A percentile compares a stretch with the other conserved stretches of the same genome.
These are phyloP conservation scores for Synergus laeviventris DNA, from an alignment of 2,888 invertebrate genomes.

Conservation along the genomic window DNA sequence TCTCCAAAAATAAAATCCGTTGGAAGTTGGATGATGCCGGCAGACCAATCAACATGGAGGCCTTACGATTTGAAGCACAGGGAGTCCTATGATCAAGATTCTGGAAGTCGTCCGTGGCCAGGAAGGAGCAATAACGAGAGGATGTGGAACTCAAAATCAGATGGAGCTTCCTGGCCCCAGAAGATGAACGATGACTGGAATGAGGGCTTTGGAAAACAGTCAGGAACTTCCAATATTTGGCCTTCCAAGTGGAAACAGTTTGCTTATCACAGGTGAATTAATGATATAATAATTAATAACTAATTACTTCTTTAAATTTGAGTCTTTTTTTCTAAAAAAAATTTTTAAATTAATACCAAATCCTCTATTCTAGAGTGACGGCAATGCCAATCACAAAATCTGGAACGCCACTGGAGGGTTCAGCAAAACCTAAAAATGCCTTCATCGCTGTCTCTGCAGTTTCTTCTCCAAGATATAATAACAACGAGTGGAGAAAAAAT, in stretches of 20 bases:
- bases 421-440: constrained; percentile 63
- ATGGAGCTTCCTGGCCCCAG: constrained; percentile 51
- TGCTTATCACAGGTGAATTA: constrained; percentile 63
- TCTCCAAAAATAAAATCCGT: constrained; percentile 63
- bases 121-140: constrained; percentile 41
- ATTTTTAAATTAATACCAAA: background rate
- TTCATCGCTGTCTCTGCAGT: constrained; percentile 71
- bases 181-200: constrained; percentile 63
- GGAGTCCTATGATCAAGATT: constrained; percentile 32
- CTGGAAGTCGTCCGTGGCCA: background rate
- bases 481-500: constrained; percentile 69
- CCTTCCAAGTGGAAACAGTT: constrained; percentile 71
- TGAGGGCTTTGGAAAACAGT: constrained; percentile 53
- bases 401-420: constrained; percentile 60
- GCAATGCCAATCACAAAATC: constrained; percentile 64
- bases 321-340: background rate
- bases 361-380: constrained; percentile 58
- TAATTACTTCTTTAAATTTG: too few relatives aligned
- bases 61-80: constrained; percentile 59
- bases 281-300: too few relatives aligned
- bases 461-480: constrained; percentile 64
- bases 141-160: constrained; percentile 52
- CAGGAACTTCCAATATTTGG: constrained; percentile 59
- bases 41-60: constrained; percentile 63
- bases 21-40: constrained; percentile 62